Conservation (phyloP, 2,113 vertebrate genomes). For the Thomomys bottae region DNA sequence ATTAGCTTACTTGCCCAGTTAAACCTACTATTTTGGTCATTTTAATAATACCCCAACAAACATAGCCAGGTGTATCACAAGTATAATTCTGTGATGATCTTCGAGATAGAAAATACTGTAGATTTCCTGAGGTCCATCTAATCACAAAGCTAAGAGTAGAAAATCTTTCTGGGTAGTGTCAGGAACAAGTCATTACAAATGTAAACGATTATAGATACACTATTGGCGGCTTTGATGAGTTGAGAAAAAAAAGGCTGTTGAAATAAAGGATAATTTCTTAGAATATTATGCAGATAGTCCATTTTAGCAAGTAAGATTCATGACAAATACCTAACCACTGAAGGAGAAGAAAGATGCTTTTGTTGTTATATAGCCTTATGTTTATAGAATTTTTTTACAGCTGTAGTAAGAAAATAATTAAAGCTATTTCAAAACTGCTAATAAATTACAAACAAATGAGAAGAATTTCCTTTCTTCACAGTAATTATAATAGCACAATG, state of each 20-base stretch:
- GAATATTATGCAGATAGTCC: background rate
- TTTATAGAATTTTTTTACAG: background rate
- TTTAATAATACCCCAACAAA: background rate
- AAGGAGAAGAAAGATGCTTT: background rate
- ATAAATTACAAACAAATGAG: background rate
- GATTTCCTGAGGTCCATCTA: background rate
- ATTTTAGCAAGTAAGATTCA: rapidly evolving
- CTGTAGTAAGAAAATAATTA: background rate
- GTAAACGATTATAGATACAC: background rate
- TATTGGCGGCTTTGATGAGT: background rate
- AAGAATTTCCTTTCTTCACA: background rate
- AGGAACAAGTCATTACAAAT: background rate
- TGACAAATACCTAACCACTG: background rate
- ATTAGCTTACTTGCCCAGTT: too few relatives aligned
- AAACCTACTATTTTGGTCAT: too few relatives aligned
- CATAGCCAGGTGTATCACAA: background rate
- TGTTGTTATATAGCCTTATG: background rate
- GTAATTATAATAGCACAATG: background rate
- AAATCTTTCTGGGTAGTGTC: background rate
- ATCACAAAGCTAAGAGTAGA: background rate
- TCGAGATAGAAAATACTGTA: background rate
- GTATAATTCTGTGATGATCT: background rate
- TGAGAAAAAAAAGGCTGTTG: background rate
- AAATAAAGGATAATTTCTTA: too few relatives aligned
- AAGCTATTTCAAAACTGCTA: background rate